Evolutionary conservation across 2,113 vertebrate species (phyloP), one percentile per base, ranked within the genome.

Genomic region (Petrocephalus zakoni): DNA sequence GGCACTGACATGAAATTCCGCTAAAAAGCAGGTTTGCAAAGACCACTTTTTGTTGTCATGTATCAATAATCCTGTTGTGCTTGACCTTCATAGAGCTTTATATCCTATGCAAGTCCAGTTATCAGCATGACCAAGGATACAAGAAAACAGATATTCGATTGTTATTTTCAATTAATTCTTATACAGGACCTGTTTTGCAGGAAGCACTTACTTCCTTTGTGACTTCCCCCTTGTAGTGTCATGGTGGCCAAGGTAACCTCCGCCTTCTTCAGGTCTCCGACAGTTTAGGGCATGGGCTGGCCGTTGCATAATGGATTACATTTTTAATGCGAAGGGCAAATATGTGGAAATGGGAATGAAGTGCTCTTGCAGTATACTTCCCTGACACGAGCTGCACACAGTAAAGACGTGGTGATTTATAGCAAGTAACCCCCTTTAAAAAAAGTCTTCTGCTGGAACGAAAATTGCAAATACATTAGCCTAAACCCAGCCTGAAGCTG

Each of bases 391-490:
- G 64, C 87, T 78, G 84, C 81, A 46, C 37, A 8, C 11, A 9
- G 46, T 81, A 64, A 86, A 49, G 21, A 19, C 53, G 46, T 68
- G 17, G 61, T 89, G 53, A 86, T 90, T 90, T 88, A 89, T 92
- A 22, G 13, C 82, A 51, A 88, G 37, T 75, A 29, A 25, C 22
- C 56, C 89, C 61, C 61, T 64, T 85, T 88, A 47, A 87, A 25
- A 82, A 75, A 56, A 84, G 34, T 29, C 2, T 61, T 88, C 88
- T 81, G 13, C 19, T 56, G 22, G 56, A 90, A 90, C 89, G 90
- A 82, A 91, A 92, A 90, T 88, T 91, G 87, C n/a, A 55, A 85
- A 90, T 90, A 85, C 6, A n/a, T 87, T 88, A 87, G 88, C 25
- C 29, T 88, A 81, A 47, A 22, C 46, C 56, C 52, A 6, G 47